phyloP scores from a whole-genome alignment of 2,113 vertebrate species.

The Kryptolebias marmoratus region DNA sequence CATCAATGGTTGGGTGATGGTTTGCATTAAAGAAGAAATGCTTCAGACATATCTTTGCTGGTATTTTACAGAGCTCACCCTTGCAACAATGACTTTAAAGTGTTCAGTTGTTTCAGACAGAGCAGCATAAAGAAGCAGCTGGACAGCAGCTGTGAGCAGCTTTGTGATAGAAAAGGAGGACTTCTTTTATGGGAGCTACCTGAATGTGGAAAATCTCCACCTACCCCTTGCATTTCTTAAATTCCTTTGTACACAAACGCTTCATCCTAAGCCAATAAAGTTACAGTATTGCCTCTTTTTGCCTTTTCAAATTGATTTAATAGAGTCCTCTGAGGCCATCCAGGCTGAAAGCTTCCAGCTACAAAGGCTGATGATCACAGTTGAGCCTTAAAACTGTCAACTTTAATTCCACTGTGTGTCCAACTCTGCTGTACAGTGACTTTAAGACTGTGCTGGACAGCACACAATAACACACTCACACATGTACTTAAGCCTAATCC shows the following conservation, averaged over 20 bases:
- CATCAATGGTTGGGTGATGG: neutral
- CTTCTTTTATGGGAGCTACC: slow-evolving; percentile 58
- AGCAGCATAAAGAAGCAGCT: slow-evolving; percentile 53
- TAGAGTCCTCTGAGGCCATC: slow-evolving; percentile 38
- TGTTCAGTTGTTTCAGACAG: slow-evolving; percentile 18
- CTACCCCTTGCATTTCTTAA: slow-evolving; percentile 62
- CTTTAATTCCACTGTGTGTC: slow-evolving; percentile 18
- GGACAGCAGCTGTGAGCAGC: slow-evolving; percentile 63
- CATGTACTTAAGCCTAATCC: slow-evolving; percentile 18
- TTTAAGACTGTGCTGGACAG: slow-evolving; percentile 6
- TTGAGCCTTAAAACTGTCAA: slow-evolving; percentile 31
- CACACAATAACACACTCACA: neutral
- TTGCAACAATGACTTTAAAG: neutral
- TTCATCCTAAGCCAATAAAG: slow-evolving; percentile 65
- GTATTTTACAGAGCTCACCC: neutral
- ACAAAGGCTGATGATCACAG: slow-evolving; percentile 27
- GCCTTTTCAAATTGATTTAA: slow-evolving; percentile 48
- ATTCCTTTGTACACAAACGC: slow-evolving; percentile 70
- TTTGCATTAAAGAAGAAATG: neutral
- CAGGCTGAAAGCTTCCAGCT: slow-evolving; percentile 33
- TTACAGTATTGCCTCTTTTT: slow-evolving; percentile 36
- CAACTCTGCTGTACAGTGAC: slow-evolving; percentile 2
- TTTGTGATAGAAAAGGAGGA: slow-evolving; percentile 46
- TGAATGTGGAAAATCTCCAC: slow-evolving; percentile 55
- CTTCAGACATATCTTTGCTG: neutral